Evolutionary conservation across 2,888 invertebrate species (phyloP).

Genomic region (Suillia variegata): DNA sequence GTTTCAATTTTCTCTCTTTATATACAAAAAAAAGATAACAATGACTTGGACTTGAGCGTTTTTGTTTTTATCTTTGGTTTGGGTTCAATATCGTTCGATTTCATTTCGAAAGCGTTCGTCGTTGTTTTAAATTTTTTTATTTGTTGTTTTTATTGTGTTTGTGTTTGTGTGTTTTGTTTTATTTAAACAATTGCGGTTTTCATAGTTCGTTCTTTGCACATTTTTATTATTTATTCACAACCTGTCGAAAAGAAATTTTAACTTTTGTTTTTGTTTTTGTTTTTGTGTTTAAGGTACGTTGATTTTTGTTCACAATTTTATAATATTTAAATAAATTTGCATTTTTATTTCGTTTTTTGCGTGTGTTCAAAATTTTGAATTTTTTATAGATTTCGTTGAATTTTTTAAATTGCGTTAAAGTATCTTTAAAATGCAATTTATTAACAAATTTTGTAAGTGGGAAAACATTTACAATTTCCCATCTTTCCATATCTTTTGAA

Average conservation of each 20-base stretch:
- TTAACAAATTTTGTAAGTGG: too few relatives aligned
- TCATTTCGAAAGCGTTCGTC: background rate
- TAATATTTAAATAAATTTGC: background rate
- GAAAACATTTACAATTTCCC: too few relatives aligned
- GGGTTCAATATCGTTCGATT: slow-evolving; percentile 27
- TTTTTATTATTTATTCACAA: slow-evolving; percentile 1
- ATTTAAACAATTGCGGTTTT: background rate
- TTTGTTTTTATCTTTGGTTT: slow-evolving; percentile 36
- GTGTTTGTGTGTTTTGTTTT: background rate
- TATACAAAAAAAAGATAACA: slow-evolving; percentile 7
- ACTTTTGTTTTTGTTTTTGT: too few relatives aligned
- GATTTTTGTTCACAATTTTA: too few relatives aligned
- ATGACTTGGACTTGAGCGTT: slow-evolving; percentile 6
- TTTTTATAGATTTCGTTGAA: too few relatives aligned
- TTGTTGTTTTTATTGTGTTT: background rate
- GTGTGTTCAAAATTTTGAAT: too few relatives aligned
- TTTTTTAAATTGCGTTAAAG: too few relatives aligned
- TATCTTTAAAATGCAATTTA: too few relatives aligned
- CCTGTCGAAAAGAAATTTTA: background rate
- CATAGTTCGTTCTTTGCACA: slow-evolving; percentile 1
- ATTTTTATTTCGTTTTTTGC: background rate
- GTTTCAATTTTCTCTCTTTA: slow-evolving; percentile 36
- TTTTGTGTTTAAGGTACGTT: too few relatives aligned
- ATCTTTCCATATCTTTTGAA: too few relatives aligned
- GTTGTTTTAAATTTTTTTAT: background rate